Percentiles rank a stretch among this genome's conserved stretches.
Evolutionary conservation across 1,140 invertebrate species (phyloP).

Genomic region (Cydia amplana): DNA sequence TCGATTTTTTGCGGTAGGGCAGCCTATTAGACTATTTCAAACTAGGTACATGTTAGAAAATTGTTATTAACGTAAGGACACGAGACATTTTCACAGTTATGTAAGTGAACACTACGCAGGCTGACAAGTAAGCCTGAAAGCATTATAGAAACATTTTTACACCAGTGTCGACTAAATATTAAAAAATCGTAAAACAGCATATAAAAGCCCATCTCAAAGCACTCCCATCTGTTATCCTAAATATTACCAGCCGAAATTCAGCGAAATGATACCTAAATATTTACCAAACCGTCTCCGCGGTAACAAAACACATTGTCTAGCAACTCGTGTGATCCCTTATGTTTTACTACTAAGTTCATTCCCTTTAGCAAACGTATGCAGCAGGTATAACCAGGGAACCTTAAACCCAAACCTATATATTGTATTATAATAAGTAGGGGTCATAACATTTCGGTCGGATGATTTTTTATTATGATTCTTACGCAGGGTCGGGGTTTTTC

Average conservation of each 20-base stretch:
- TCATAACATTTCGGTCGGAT: background rate
- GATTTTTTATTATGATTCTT: conserved; percentile 25
- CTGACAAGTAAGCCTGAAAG: too few relatives aligned
- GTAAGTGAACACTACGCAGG: too few relatives aligned
- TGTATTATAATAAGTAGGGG: background rate
- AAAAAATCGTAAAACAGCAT: background rate
- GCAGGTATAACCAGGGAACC: background rate
- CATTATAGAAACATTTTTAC: too few relatives aligned
- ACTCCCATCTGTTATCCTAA: background rate
- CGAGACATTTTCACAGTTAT: background rate
- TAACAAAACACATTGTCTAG: conserved; percentile 2
- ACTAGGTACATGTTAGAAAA: too few relatives aligned
- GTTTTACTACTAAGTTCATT: conserved; percentile 21
- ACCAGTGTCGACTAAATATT: background rate
- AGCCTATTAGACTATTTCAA: background rate
- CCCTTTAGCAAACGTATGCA: conserved; percentile 5
- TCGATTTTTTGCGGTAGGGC: background rate
- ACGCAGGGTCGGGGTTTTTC: conserved; percentile 14
- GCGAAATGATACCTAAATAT: conserved; percentile 13
- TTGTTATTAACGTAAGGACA: background rate
- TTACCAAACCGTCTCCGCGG: background rate
- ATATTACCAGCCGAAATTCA: background rate
- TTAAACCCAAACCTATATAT: background rate
- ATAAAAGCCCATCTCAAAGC: background rate
- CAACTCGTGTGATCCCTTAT: conserved; percentile 9